phyloP scores from a whole-genome alignment of 2,888 invertebrate genomes.

The Sminthurides aquaticus region DNA sequence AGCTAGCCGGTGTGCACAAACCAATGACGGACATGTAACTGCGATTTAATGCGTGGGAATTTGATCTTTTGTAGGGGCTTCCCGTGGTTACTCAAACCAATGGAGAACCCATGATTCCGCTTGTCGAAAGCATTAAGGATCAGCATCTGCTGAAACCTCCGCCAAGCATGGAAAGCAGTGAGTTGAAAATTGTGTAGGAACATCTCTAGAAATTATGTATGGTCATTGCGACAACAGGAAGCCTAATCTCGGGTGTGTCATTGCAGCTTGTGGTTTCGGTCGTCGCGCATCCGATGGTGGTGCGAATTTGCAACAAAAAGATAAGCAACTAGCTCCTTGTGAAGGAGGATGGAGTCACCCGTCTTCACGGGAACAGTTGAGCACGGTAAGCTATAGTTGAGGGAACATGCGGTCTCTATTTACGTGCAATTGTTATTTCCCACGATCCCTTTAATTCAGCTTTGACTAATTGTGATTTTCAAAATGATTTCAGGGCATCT shows the following conservation, averaged over 20 bases:
- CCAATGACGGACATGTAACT: no score
- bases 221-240: neutral
- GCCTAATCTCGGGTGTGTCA: no score
- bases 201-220: neutral
- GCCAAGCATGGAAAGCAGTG: constrained; percentile 69
- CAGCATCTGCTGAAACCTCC: constrained; percentile 91
- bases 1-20: neutral
- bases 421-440: neutral
- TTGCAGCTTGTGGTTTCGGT: constrained; percentile 65
- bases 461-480: no score
- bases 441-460: neutral
- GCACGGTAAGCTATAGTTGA: constrained; percentile 38
- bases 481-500: constrained; percentile 31
- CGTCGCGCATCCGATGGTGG: constrained; percentile 92
- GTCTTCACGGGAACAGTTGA: constrained; percentile 42
- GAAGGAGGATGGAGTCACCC: constrained; percentile 44
- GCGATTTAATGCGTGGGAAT: neutral
- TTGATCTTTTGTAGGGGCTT: constrained; percentile 32
- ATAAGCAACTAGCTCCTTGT: constrained; percentile 38
- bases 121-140: constrained; percentile 66
- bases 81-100: constrained; percentile 36
- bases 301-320: constrained; percentile 66
- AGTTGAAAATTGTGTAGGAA: constrained; percentile 47
- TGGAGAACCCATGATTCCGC: constrained; percentile 34
- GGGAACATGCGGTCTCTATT: neutral